phyloP scores from a whole-genome alignment of 2,888 invertebrate species.

The Stomorhina lunata region DNA sequence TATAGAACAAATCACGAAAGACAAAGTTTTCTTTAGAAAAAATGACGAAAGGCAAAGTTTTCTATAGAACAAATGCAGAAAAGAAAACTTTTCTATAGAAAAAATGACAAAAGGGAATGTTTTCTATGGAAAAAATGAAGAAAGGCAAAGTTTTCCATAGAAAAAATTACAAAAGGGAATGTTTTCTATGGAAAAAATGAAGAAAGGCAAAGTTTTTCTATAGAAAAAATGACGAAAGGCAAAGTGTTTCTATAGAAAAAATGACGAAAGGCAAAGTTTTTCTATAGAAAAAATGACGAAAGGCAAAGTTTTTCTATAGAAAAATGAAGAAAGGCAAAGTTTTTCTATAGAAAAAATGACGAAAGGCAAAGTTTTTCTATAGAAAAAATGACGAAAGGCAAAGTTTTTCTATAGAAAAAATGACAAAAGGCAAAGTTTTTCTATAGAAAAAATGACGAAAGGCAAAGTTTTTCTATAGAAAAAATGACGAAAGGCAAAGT shows the following conservation, averaged over 20 bases:
- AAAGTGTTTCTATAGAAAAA: background rate
- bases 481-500: background rate
- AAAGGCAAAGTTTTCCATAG: background rate
- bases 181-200: too few species aligned
- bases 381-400: background rate
- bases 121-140: background rate
- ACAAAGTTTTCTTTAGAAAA: too few species aligned
- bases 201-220: too few species aligned
- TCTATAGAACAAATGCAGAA: background rate
- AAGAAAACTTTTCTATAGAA: background rate
- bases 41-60: background rate
- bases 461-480: background rate
- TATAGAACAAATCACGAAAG: too few species aligned
- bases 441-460: background rate
- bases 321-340: too few species aligned
- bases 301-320: background rate
- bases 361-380: background rate
- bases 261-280: background rate
- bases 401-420: background rate
- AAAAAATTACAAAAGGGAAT: background rate
- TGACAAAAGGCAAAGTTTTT: background rate
- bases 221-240: background rate
- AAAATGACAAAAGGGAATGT: background rate
- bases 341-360: background rate
- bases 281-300: background rate